Evolutionary conservation across 2,888 invertebrate genomes (phyloP), one percentile per base, ranked within the genome.

Genomic region (Trichopoda pennipes): DNA sequence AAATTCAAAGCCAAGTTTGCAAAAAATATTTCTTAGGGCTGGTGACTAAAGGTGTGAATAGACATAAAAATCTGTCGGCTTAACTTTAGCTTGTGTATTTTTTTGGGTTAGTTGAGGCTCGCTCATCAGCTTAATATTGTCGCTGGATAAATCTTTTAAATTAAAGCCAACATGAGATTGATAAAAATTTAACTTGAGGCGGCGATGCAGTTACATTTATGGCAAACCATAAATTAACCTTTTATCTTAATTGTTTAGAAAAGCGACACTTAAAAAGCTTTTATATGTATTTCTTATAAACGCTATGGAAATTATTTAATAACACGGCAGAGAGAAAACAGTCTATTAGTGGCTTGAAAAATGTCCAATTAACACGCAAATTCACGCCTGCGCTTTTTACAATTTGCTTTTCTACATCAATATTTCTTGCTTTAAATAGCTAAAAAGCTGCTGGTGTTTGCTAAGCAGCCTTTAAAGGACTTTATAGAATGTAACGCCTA

Each of bases 251-350:
- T 80, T 83, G 77, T 83, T 79, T 66, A 55, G 63, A 76, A 75
- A 80, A 80, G 69, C 63, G 80, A 83, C 80, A 83, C 73, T 77
- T 83, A 80, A 80, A 83, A 83, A 80, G 83, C 83, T 83, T 83
- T 80, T 83, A 77, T 76, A 60, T 80, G 83, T 80, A 66, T 70
- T 64, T 66, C 63, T 66, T 38, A 12, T 21, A 19, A 66, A 42
- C 51, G 63, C 55, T 70, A 70, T 64, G 80, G 63, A 56, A 80
- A 76, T 60, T 60, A 70, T 73, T 53, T 28, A 35, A n/a, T 69
- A 51, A 64, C 55, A 58, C 38, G 73, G 47, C 44, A 63, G 53
- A 74, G 51, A 21, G 32, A 72, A 38, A 58, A 69, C n/a, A 56
- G 56, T 63, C 68, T 74, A 55, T 80, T 63, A 55, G 61, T 32